Percentiles rank a stretch among this genome's conserved stretches.
Conservation (phyloP, 2,888 invertebrate genomes). For the Drosophila neutralis region DNA sequence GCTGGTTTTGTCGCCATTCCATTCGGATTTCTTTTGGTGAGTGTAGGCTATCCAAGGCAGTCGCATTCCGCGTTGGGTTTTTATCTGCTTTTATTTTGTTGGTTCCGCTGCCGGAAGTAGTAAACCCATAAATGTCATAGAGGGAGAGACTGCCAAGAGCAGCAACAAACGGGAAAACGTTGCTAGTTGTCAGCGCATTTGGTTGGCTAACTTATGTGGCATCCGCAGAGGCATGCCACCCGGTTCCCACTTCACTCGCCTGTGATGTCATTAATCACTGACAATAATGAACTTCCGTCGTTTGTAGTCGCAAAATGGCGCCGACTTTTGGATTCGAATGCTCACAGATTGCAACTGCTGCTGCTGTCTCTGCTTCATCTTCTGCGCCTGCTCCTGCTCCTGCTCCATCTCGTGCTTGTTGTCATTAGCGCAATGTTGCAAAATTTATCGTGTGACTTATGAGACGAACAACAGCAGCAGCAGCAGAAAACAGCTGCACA, state of each 20-base stretch:
- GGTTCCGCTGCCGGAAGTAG: conserved; percentile 60
- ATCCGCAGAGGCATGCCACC: conserved; percentile 35
- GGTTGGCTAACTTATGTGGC: conserved; percentile 71
- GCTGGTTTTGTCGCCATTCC: background rate
- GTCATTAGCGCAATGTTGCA: conserved; percentile 81
- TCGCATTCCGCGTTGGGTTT: background rate
- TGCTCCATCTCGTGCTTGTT: conserved; percentile 34
- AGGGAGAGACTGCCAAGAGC: conserved; percentile 50
- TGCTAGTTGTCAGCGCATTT: conserved; percentile 51
- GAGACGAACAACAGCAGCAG: conserved; percentile 47
- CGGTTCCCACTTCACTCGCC: conserved; percentile 5
- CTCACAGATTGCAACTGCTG: conserved; percentile 32
- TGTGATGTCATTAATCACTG: conserved; percentile 82
- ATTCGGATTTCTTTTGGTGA: background rate
- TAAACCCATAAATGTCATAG: conserved; percentile 72
- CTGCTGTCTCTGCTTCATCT: background rate
- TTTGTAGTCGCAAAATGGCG: conserved; percentile 69
- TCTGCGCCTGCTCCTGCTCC: background rate
- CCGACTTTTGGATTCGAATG: conserved; percentile 52
- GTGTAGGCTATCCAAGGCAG: conserved; percentile 14
- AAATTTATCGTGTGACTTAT: conserved; percentile 80
- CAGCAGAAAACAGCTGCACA: conserved; percentile 37
- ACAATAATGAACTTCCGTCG: conserved; percentile 83
- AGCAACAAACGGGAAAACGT: conserved; percentile 31
- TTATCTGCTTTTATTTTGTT: conserved; percentile 2